Conservation (phyloP, 1,140 invertebrate species). For the Lordiphosa mommai region DNA sequence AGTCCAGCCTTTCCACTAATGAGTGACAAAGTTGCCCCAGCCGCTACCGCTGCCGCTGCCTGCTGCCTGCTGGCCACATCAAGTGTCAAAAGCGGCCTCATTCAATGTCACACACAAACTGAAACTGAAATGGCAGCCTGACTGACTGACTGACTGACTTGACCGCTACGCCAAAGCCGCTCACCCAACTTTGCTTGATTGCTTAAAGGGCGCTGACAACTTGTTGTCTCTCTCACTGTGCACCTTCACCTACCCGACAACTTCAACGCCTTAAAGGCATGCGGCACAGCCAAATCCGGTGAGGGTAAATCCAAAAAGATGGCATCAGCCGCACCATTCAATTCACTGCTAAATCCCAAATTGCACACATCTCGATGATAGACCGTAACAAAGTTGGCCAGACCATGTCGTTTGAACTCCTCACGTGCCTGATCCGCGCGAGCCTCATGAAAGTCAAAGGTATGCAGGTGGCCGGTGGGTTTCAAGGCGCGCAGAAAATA, state of each 20-base stretch:
- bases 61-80: conserved; percentile 44
- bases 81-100: conserved; percentile 68
- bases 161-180: conserved; percentile 4
- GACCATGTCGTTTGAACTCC: conserved; percentile 93
- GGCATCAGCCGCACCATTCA: conserved; percentile 90
- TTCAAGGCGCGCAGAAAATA: conserved; percentile 91
- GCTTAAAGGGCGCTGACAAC: conserved; percentile 66
- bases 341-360: conserved; percentile 91
- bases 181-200: not conserved
- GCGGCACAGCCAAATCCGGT: conserved; percentile 95
- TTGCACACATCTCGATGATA: conserved; percentile 89
- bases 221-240: conserved; percentile 53
- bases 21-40: conserved; percentile 57
- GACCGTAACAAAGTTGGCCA: conserved; percentile 89
- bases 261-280: conserved; percentile 87
- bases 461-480: conserved; percentile 94
- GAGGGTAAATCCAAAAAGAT: conserved; percentile 98
- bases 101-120: conserved; percentile 62
- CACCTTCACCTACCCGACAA: conserved; percentile 81
- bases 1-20: conserved; percentile 65
- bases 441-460: conserved; percentile 98
- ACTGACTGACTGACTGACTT: conserved; percentile 47
- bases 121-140: conserved; percentile 57
- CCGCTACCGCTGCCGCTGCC: conserved; percentile 4
- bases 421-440: conserved; percentile 88